Evolutionary conservation across 2,797 vertebrate genomes (phyloP).

Genomic region (Urocyon cinereoargenteus): DNA sequence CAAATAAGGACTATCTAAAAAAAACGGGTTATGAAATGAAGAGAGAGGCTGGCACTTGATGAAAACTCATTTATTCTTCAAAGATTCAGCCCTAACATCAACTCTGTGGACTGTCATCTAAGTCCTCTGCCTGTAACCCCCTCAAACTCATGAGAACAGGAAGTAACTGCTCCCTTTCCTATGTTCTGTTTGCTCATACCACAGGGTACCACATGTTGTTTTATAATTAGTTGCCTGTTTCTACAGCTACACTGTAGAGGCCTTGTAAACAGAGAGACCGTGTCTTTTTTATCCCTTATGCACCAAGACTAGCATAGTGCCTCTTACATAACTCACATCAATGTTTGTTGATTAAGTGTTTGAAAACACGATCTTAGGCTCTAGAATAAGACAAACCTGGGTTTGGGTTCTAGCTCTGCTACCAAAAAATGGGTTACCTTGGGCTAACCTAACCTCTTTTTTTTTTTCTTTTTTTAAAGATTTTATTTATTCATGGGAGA

Average conservation of each 20-base stretch:
- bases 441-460: neutral
- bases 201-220: neutral
- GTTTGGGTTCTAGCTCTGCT: slow-evolving; percentile 28
- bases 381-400: neutral
- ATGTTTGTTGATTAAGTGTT: neutral
- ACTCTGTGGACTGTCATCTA: neutral
- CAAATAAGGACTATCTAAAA: neutral
- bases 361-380: neutral
- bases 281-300: neutral
- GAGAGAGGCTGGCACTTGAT: neutral
- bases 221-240: neutral
- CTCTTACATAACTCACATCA: neutral
- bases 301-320: neutral
- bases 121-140: neutral
- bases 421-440: neutral
- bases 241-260: neutral
- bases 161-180: neutral
- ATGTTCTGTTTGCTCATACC: neutral
- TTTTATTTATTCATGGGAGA: no score
- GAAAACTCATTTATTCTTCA: neutral
- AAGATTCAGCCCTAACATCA: neutral
- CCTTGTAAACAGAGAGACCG: neutral
- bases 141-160: neutral
- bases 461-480: no score
- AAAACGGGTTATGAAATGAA: neutral